Conservation (phyloP, 2,797 vertebrate species). For the Argentina silus region DNA sequence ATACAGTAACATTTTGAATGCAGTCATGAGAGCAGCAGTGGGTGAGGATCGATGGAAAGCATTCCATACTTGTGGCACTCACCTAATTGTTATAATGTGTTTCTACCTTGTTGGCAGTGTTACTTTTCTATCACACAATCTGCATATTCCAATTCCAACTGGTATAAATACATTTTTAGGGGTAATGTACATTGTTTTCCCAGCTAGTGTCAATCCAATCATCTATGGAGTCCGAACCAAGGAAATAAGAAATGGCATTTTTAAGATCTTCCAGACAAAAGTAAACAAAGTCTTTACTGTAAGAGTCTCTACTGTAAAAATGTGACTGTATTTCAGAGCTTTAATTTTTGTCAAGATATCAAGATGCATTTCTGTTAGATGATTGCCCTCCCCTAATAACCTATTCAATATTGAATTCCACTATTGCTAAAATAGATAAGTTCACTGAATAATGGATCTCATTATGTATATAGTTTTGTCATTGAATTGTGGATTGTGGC, state of each 20-base stretch:
- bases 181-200: slow-evolving; percentile 75
- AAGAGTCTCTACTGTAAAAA: slow-evolving; percentile 38
- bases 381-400: too few species aligned
- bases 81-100: slow-evolving; percentile 80
- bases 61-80: slow-evolving; percentile 80
- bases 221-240: slow-evolving; percentile 77
- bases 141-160: slow-evolving; percentile 62
- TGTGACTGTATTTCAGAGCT: slow-evolving; percentile 6
- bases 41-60: slow-evolving; percentile 76
- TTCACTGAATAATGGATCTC: too few species aligned
- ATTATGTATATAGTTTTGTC: too few species aligned
- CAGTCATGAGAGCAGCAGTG: slow-evolving; percentile 51
- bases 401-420: background rate
- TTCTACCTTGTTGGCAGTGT: slow-evolving; percentile 81
- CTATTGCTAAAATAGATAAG: too few species aligned
- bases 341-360: background rate
- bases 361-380: background rate
- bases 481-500: too few species aligned
- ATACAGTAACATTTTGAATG: slow-evolving; percentile 74
- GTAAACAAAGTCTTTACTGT: slow-evolving; percentile 26
- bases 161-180: slow-evolving; percentile 73
- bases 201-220: slow-evolving; percentile 75
- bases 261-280: slow-evolving; percentile 52
- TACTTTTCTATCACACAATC: slow-evolving; percentile 74
- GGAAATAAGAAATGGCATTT: slow-evolving; percentile 67